Evolutionary conservation across 2,113 vertebrate species (phyloP), one percentile per base, ranked within the genome.

Genomic region (Lampris incognitus): DNA sequence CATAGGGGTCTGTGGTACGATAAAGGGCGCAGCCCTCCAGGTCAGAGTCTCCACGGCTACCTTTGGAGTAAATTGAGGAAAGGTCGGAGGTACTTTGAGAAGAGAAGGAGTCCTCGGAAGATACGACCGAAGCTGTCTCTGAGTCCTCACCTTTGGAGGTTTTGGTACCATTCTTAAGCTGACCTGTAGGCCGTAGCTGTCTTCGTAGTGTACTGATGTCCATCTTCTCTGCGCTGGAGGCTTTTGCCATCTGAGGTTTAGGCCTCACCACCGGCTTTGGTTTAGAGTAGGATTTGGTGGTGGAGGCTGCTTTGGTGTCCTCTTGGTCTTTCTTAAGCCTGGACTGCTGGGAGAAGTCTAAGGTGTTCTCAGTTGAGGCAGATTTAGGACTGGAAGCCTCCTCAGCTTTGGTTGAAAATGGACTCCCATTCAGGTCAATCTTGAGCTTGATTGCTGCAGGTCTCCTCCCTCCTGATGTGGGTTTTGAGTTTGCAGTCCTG

Each of bases 181-280:
- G 97, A 63, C 97, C 97, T 0, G 95, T 99, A 60, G 97, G 98
- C 51, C 97, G 93, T 74, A 99, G 93, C 75, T 99, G 97, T 61
- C 96, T 96, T 76, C 97, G 93, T 90, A 99, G 95, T 85, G 95
- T 97, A 92, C 96, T 97, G 83, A 99, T 99, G 85, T 99, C 97
- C 97, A 99, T 98, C 85, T 96, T 97, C 68, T 98, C 98, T 40
- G 96, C 95, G 95, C 89, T 98, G 95, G 66, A 96, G 87, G 96
- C 87, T 79, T 97, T 97, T 81, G 86, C 95, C 74, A 99, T 89
- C 46, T 98, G 95, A 0, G 98, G 98, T 91, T 99, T 99, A 75
- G 98, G 98, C 81, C 97, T 95, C 51, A 99, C 97, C 0, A 96
- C 96, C 0, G 98, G 98, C 91, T 99, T 98, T 85, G 95, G 93